These are phyloP conservation scores for Rattus norvegicus DNA, from an alignment of 2,113 vertebrate genomes.

Conservation along the genomic window DNA sequence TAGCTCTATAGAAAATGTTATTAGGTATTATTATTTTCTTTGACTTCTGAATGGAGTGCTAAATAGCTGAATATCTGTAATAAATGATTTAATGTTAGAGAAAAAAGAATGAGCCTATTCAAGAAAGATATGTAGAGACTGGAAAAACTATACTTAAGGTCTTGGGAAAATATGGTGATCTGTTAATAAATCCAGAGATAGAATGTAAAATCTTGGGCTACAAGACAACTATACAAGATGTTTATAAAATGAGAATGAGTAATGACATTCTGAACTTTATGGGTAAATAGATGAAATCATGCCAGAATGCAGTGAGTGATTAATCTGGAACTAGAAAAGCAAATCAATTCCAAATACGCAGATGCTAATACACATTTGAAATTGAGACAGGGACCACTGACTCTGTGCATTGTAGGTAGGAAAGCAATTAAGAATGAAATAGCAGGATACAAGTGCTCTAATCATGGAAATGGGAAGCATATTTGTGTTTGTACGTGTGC, in stretches of 20 bases:
- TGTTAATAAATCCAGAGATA: neutral
- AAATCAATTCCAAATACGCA: no score
- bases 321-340: no score
- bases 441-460: no score
- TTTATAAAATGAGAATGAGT: neutral
- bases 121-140: neutral
- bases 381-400: no score
- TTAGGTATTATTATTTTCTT: neutral
- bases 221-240: neutral
- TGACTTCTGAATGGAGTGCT: neutral
- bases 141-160: neutral
- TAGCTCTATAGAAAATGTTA: neutral
- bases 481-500: no score
- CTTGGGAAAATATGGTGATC: neutral
- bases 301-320: neutral
- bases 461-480: no score
- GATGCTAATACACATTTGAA: no score
- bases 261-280: neutral
- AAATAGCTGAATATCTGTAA: neutral
- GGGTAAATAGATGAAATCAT: neutral
- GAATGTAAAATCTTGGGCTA: neutral
- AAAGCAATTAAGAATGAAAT: no score
- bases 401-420: no score
- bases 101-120: neutral
- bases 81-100: neutral